Percentiles rank a stretch among this genome's conserved stretches.
phyloP scores from a whole-genome alignment of 2,888 invertebrate species.

The Morinoia aosen region DNA sequence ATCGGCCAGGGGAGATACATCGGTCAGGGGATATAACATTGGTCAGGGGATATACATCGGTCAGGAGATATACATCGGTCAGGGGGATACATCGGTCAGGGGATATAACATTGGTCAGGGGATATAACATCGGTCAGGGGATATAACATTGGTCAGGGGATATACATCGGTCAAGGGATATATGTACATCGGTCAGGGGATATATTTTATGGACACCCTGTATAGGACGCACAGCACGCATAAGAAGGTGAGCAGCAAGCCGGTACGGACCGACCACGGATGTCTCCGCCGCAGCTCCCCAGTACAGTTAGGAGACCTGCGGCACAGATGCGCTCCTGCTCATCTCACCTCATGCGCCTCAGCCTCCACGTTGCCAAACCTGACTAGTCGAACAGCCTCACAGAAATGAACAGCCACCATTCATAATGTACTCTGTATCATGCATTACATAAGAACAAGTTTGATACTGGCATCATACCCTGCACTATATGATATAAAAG shows the following conservation, averaged over 20 bases:
- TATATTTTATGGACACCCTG: not conserved
- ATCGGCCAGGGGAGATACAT: no score
- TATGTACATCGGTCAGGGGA: no score
- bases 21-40: no score
- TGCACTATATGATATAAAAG: no score
- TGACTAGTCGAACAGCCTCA: not conserved
- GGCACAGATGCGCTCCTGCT: not conserved
- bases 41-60: no score
- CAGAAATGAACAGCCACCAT: not conserved
- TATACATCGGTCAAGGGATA: no score
- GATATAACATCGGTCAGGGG: no score
- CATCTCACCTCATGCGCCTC: not conserved
- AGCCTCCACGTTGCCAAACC: not conserved
- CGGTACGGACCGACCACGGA: not conserved
- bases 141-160: no score
- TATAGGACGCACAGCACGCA: not conserved
- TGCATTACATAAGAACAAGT: not conserved
- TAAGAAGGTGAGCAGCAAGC: not conserved
- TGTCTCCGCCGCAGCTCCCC: not conserved
- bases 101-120: no score
- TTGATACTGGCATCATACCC: no score
- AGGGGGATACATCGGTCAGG: no score
- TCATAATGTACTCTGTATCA: not conserved
- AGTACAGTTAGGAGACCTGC: constrained; percentile 21
- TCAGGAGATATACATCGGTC: no score